Evolutionary conservation across 1,140 invertebrate species (phyloP).

Genomic region (Nylanderia fulva): DNA sequence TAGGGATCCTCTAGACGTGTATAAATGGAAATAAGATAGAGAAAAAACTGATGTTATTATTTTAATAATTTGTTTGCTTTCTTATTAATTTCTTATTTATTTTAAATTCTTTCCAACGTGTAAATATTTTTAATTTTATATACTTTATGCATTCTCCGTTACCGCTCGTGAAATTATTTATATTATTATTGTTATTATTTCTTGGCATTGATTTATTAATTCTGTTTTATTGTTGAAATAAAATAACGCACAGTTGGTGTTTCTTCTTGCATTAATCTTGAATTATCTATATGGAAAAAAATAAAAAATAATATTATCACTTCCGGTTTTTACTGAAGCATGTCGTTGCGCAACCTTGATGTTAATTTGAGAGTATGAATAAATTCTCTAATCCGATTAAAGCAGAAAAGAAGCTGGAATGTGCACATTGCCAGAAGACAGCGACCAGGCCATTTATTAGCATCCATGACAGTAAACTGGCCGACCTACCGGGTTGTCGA

Average conservation of each 20-base stretch:
- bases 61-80: not conserved
- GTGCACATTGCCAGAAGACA: not conserved
- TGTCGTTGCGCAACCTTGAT: not conserved
- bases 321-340: not conserved
- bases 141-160: too few relatives aligned
- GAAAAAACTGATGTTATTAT: not conserved
- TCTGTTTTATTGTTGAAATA: not conserved
- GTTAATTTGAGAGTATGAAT: conserved; percentile 13
- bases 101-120: not conserved
- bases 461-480: not conserved
- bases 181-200: not conserved
- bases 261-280: not conserved
- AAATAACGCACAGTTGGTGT: not conserved
- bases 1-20: not conserved
- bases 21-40: not conserved
- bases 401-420: conserved; percentile 3
- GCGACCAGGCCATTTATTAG: not conserved
- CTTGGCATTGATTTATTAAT: not conserved
- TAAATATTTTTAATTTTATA: too few relatives aligned
- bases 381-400: not conserved
- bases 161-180: too few relatives aligned
- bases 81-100: not conserved
- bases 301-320: conserved; percentile 5
- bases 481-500: not conserved
- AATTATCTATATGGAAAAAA: not conserved